Percentiles rank a stretch among this genome's conserved stretches.
Evolutionary conservation across 2,888 invertebrate genomes (phyloP).

Genomic region (Mimachlamys varia): DNA sequence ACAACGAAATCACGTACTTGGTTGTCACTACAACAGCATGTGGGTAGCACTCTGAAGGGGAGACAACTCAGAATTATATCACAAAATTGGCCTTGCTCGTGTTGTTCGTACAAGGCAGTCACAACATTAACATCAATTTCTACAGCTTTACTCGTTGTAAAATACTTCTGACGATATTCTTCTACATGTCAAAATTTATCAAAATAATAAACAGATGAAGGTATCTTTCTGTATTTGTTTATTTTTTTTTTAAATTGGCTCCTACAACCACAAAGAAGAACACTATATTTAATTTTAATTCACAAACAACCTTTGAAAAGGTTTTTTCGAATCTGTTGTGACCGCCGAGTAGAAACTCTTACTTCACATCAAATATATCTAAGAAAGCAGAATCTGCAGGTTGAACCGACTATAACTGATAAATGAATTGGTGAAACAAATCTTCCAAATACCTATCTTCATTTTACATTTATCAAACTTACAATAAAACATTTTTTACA

Average conservation of each 20-base stretch:
- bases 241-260: not conserved
- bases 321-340: not conserved
- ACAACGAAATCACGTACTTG: conserved; percentile 30
- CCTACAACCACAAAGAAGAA: not conserved
- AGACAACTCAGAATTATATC: conserved; percentile 1
- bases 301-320: not conserved
- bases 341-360: not conserved
- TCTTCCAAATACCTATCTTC: not conserved
- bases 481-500: not conserved
- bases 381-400: not conserved
- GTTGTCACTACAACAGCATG: not conserved
- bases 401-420: not conserved
- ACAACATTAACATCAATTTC: not conserved
- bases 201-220: no score
- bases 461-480: not conserved
- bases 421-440: not conserved
- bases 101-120: not conserved
- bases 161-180: not conserved
- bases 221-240: not conserved
- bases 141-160: not conserved
- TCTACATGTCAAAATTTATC: no score
- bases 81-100: conserved; percentile 5
- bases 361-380: not conserved
- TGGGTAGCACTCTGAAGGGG: conserved; percentile 28
- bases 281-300: no score